phyloP scores from a whole-genome alignment of 2,797 vertebrate species.

The Pseudomugil gertrudae region DNA sequence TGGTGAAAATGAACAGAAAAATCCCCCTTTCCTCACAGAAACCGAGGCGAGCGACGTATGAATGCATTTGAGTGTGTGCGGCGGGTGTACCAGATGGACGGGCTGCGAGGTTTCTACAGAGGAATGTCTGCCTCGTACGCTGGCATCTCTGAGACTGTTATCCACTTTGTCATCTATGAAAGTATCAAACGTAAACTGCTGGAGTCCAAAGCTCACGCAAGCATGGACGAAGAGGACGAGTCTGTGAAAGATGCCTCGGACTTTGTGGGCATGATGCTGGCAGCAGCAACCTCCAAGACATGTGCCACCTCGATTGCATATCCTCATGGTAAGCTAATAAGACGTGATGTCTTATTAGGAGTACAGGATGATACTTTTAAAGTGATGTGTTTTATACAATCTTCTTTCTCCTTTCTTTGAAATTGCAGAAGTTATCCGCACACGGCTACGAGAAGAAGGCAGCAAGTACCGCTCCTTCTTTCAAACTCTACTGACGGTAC shows the following conservation, averaged over 20 bases:
- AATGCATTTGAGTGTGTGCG: conserved; percentile 92
- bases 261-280: conserved; percentile 98
- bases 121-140: conserved; percentile 99
- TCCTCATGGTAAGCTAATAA: conserved; percentile 75
- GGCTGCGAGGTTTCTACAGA: conserved; percentile 94
- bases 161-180: conserved; percentile 99
- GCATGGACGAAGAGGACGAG: conserved; percentile 90
- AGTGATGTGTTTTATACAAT: neutral
- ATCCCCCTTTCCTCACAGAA: conserved; percentile 71
- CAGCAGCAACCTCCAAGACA: conserved; percentile 97
- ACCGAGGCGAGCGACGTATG: conserved; percentile 92
- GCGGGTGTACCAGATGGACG: conserved; percentile 92
- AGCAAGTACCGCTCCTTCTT: conserved; percentile 97
- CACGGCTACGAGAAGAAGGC: conserved; percentile 97
- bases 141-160: conserved; percentile 98
- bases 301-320: conserved; percentile 96
- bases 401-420: conserved; percentile 9
- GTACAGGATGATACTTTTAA: neutral
- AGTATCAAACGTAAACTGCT: conserved; percentile 93
- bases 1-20: neutral
- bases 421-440: conserved; percentile 93
- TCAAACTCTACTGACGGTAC: conserved; percentile 90
- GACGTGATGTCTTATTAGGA: too few species aligned
- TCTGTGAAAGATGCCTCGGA: conserved; percentile 90
- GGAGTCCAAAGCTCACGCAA: conserved; percentile 85